Conservation (phyloP, 2,113 vertebrate species). For the Halichoeres trimaculatus region DNA sequence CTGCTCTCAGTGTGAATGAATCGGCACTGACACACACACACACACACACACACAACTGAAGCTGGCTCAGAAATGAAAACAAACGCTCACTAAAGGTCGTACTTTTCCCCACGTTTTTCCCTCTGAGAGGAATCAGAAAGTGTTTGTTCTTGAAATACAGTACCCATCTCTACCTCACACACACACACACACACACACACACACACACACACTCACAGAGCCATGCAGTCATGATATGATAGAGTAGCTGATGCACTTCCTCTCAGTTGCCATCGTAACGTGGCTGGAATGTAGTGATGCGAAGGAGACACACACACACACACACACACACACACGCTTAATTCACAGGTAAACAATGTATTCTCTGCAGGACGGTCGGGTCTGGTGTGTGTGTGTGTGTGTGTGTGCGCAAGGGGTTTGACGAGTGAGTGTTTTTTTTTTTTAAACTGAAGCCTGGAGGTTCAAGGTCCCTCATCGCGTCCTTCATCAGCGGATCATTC, state of each 20-base stretch:
- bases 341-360: conserved; percentile 74
- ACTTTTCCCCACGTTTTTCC: not conserved
- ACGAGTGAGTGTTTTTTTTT: not conserved
- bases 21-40: conserved; percentile 2
- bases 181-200: conserved; percentile 15
- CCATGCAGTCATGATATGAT: conserved; percentile 8
- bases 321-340: conserved; percentile 25
- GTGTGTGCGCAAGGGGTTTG: not conserved
- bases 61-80: conserved; percentile 60
- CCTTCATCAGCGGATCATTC: conserved; percentile 73
- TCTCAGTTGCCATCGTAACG: conserved; percentile 54
- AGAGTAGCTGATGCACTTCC: conserved; percentile 19
- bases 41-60: conserved; percentile 4
- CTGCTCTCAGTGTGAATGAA: conserved; percentile 20
- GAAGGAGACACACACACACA: not conserved
- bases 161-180: conserved; percentile 13
- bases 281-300: conserved; percentile 68
- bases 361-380: conserved; percentile 53
- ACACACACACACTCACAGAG: conserved; percentile 6
- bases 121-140: conserved; percentile 9
- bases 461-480: conserved; percentile 75
- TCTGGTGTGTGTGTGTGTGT: conserved; percentile 24
- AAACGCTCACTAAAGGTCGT: conserved; percentile 11
- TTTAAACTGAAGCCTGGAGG: conserved; percentile 31
- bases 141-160: conserved; percentile 45